Conservation (phyloP, 1,140 invertebrate species). For the Halyomorpha halys region DNA sequence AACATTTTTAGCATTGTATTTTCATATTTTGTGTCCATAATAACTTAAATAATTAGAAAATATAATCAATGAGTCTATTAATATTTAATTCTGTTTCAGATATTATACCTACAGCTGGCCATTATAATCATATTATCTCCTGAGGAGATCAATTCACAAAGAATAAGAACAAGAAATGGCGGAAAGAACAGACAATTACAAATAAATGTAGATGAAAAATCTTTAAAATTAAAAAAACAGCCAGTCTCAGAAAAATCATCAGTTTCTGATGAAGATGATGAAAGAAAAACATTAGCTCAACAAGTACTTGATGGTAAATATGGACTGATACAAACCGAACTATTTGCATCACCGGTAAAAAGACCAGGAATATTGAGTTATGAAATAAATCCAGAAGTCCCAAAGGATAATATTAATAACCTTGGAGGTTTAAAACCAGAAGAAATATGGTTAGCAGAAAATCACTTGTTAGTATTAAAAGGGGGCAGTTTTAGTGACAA, state of each 20-base stretch:
- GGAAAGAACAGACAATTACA: neutral
- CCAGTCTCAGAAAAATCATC: conserved; percentile 19
- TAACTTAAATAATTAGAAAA: neutral
- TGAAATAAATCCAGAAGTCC: conserved; percentile 60
- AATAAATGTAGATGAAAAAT: neutral
- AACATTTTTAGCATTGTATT: neutral
- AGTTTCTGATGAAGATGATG: conserved; percentile 50
- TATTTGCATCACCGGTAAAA: conserved; percentile 54
- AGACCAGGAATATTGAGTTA: conserved; percentile 73
- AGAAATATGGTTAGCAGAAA: conserved; percentile 81
- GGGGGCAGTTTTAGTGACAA: conserved; percentile 49
- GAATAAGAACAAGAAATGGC: conserved; percentile 1
- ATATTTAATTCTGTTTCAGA: conserved; percentile 7
- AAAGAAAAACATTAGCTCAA: conserved; percentile 69
- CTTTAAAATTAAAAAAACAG: neutral
- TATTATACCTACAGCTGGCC: neutral
- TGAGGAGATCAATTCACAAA: neutral
- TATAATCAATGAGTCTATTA: neutral
- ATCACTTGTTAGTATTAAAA: conserved; percentile 70
- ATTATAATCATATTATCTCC: conserved; percentile 1
- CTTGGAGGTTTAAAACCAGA: conserved; percentile 69
- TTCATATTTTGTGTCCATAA: neutral
- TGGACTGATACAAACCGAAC: conserved; percentile 73
- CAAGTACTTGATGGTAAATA: conserved; percentile 82
- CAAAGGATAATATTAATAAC: conserved; percentile 63